phyloP scores from a whole-genome alignment of 2,888 invertebrate species.

The Drosophila paramelanica region DNA sequence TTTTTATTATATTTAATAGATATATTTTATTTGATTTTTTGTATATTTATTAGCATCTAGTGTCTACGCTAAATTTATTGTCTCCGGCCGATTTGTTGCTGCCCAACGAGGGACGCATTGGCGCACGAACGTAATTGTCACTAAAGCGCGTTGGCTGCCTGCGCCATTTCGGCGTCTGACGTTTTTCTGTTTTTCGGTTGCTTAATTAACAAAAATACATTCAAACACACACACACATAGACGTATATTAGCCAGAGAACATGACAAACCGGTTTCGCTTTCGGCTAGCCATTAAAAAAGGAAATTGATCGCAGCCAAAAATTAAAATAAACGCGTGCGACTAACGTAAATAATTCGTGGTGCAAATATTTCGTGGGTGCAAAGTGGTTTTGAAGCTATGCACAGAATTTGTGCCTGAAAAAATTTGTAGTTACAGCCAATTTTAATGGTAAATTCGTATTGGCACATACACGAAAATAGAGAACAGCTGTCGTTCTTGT shows the following conservation, averaged over 20 bases:
- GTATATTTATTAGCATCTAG: too few relatives aligned
- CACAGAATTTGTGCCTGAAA: slow-evolving; percentile 21
- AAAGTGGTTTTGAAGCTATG: slow-evolving; percentile 37
- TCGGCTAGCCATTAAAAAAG: slow-evolving; percentile 47
- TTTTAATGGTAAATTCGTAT: slow-evolving; percentile 31
- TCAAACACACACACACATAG: not conserved
- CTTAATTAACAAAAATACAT: slow-evolving; percentile 58
- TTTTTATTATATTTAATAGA: not conserved
- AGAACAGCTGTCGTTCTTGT: slow-evolving; percentile 61
- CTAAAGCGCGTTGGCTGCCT: slow-evolving; percentile 22
- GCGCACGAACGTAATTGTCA: slow-evolving; percentile 3
- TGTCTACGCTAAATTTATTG: slow-evolving; percentile 1
- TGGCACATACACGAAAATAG: slow-evolving; percentile 30
- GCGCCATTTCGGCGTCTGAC: slow-evolving; percentile 29
- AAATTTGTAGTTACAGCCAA: slow-evolving; percentile 38
- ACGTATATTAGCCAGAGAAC: slow-evolving; percentile 54
- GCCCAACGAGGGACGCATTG: slow-evolving; percentile 6
- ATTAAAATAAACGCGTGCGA: slow-evolving; percentile 20
- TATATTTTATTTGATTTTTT: not conserved
- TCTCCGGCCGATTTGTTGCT: not conserved
- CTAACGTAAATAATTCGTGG: slow-evolving; percentile 8
- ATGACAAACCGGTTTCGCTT: slow-evolving; percentile 72
- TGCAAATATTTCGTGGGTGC: slow-evolving; percentile 46
- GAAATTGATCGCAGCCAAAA: slow-evolving; percentile 61
- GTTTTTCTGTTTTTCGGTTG: slow-evolving; percentile 31